These are phyloP conservation scores for Frankliniella fusca DNA, from an alignment of 2,888 invertebrate genomes.

Conservation along the genomic window DNA sequence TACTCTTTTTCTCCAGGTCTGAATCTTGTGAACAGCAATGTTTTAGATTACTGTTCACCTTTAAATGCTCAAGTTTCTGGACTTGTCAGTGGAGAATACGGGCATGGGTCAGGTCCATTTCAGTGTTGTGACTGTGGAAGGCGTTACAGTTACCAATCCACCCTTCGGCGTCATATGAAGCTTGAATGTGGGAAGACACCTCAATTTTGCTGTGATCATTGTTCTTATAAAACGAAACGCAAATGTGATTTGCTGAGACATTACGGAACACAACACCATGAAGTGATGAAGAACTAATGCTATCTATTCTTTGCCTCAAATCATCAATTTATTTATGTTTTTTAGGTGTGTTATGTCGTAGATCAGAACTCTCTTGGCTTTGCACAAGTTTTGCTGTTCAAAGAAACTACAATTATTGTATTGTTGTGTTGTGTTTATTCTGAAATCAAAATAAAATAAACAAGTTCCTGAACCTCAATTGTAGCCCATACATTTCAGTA, in stretches of 20 bases:
- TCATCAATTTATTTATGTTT: too few species aligned
- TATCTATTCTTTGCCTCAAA: too few species aligned
- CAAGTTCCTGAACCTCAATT: too few species aligned
- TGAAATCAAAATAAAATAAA: too few species aligned
- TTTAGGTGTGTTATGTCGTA: too few species aligned
- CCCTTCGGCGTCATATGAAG: constrained; percentile 33
- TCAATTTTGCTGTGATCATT: constrained; percentile 43
- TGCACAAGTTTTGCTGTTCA: too few species aligned
- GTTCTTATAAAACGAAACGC: constrained; percentile 39
- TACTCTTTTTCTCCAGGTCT: background rate
- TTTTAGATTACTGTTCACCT: background rate
- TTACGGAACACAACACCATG: background rate
- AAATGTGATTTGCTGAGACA: constrained; percentile 34
- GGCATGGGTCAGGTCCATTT: background rate
- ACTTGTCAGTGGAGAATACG: background rate
- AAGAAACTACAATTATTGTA: too few species aligned
- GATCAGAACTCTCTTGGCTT: too few species aligned
- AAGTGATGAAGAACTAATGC: background rate
- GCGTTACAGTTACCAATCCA: constrained; percentile 32
- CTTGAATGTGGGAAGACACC: constrained; percentile 42
- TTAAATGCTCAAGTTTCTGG: background rate
- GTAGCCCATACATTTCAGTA: too few species aligned
- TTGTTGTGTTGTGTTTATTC: too few species aligned
- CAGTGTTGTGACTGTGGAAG: background rate
- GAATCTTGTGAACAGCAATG: background rate